Evolutionary conservation across 2,888 invertebrate genomes (phyloP).

Genomic region (Gandaritis pyraliata): DNA sequence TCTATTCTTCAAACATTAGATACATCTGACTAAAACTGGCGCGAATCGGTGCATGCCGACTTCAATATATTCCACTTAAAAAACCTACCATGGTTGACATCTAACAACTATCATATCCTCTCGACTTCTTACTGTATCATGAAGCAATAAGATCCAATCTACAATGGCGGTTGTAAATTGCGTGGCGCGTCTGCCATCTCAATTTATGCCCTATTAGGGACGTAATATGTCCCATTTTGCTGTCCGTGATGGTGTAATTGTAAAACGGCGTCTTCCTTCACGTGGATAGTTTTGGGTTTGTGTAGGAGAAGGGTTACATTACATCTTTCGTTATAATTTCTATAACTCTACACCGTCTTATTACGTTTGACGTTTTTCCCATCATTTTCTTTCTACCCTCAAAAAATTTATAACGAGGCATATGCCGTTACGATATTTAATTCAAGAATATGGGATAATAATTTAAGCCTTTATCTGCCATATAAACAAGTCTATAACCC

Average conservation of each 20-base stretch:
- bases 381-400: no score
- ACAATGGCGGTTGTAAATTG: constrained; percentile 11
- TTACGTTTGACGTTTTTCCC: no score
- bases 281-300: constrained; percentile 42
- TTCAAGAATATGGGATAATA: no score
- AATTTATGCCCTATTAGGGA: constrained; percentile 36
- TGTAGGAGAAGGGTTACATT: background rate
- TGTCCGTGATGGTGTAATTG: constrained; percentile 49
- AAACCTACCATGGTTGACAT: constrained; percentile 41
- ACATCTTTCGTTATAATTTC: background rate
- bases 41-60: constrained; percentile 57
- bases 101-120: constrained; percentile 19
- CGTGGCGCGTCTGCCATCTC: background rate
- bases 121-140: constrained; percentile 18
- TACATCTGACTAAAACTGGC: constrained; percentile 43
- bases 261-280: constrained; percentile 62
- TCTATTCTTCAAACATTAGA: background rate
- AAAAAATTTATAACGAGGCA: no score
- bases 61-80: constrained; percentile 66
- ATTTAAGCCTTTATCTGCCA: no score
- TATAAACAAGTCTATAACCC: no score
- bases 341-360: no score
- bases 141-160: constrained; percentile 21
- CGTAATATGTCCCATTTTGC: constrained; percentile 48
- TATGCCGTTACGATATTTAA: no score